A percentile compares a stretch with the other conserved stretches of the same genome.
These are phyloP conservation scores for Panulirus ornatus DNA, from an alignment of 1,140 invertebrate species.

Conservation along the genomic window DNA sequence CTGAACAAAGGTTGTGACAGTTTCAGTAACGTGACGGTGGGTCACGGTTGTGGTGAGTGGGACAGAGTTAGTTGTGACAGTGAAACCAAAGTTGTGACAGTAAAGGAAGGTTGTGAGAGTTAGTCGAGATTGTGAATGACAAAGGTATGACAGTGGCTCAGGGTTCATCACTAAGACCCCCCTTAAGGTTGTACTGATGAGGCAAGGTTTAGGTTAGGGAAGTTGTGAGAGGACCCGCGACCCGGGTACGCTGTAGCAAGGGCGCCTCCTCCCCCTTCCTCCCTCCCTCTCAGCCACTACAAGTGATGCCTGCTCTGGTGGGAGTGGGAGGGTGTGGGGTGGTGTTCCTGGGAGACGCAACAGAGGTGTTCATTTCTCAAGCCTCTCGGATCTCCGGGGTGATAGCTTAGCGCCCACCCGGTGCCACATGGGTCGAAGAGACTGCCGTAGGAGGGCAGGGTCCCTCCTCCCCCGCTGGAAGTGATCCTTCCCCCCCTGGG, in stretches of 20 bases:
- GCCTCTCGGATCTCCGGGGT: conserved; percentile 1
- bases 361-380: conserved; percentile 11
- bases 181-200: too few species aligned
- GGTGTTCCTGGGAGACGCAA: not conserved
- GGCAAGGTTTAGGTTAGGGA: too few species aligned
- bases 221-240: too few species aligned
- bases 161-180: too few species aligned
- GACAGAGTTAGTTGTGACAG: not conserved
- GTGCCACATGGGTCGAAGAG: not conserved
- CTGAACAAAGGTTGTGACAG: too few species aligned
- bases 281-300: too few species aligned
- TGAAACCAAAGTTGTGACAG: not conserved
- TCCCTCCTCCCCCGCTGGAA: not conserved
- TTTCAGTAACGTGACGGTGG: too few species aligned
- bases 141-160: not conserved
- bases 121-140: not conserved
- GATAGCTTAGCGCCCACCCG: not conserved
- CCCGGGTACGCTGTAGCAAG: too few species aligned
- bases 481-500: not conserved
- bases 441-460: not conserved
- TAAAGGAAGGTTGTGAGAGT: not conserved
- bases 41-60: not conserved
- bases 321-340: not conserved
- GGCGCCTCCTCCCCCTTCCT: too few species aligned
- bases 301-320: too few species aligned